Percentiles rank a stretch among this genome's conserved stretches.
phyloP scores from a whole-genome alignment of 2,113 vertebrate genomes.

The Ochotona princeps region DNA sequence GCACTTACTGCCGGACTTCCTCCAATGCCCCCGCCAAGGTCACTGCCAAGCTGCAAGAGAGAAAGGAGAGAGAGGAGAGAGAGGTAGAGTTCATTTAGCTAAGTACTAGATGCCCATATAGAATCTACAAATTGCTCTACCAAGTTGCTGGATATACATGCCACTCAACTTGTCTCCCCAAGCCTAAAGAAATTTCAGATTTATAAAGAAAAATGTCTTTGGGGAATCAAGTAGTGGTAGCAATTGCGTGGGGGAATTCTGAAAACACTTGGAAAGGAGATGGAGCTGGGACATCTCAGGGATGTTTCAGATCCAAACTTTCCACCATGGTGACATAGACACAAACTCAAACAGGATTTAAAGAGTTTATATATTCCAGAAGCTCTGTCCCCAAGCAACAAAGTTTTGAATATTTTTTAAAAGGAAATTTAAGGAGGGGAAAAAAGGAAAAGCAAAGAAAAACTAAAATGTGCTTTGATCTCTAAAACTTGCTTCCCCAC shows the following conservation, averaged over 20 bases:
- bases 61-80: constrained; percentile 86
- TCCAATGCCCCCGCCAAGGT: constrained; percentile 99
- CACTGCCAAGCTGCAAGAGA: constrained; percentile 98
- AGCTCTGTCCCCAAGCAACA: constrained; percentile 40
- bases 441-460: constrained; percentile 54
- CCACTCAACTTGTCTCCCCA: constrained; percentile 62
- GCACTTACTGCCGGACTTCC: constrained; percentile 99
- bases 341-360: constrained; percentile 63
- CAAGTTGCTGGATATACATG: constrained; percentile 70
- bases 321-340: not conserved
- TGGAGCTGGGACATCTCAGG: constrained; percentile 62
- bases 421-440: constrained; percentile 34
- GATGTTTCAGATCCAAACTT: constrained; percentile 73
- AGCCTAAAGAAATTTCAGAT: constrained; percentile 65
- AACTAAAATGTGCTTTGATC: constrained; percentile 45
- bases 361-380: constrained; percentile 41
- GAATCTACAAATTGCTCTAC: constrained; percentile 72
- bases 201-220: constrained; percentile 42
- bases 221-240: not conserved
- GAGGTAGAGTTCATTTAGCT: constrained; percentile 87
- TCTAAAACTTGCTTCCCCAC: constrained; percentile 42
- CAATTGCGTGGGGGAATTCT: constrained; percentile 28
- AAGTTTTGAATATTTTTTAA: constrained; percentile 24
- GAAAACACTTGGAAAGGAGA: constrained; percentile 64
- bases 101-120: constrained; percentile 77